A percentile compares a stretch with the other conserved stretches of the same genome.
Evolutionary conservation across 2,113 vertebrate genomes (phyloP).

Genomic region (Labrus mixtus): DNA sequence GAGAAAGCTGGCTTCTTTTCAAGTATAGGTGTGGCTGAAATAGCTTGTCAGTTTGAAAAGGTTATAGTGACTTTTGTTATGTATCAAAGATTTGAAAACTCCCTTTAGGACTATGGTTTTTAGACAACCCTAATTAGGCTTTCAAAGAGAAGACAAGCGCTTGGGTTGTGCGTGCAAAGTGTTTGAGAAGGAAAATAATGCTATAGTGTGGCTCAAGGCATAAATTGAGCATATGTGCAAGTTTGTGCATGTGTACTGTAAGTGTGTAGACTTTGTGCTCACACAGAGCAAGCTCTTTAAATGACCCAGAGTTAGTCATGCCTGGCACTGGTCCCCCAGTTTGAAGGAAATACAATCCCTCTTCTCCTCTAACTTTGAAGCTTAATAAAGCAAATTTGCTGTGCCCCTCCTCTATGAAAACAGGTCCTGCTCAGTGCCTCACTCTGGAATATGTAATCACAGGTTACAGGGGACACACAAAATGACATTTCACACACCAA

Average conservation of each 20-base stretch:
- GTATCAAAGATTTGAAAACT: conserved; percentile 8
- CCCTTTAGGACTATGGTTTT: conserved; percentile 16
- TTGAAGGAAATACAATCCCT: conserved; percentile 64
- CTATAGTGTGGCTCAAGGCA: conserved; percentile 5
- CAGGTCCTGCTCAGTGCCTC: conserved; percentile 53
- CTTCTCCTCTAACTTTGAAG: conserved; percentile 52
- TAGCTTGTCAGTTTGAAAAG: conserved; percentile 63
- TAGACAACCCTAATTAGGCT: conserved; percentile 39
- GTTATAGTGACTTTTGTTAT: conserved; percentile 55
- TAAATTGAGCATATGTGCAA: conserved; percentile 13
- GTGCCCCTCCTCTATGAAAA: conserved; percentile 50
- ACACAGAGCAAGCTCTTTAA: conserved; percentile 42
- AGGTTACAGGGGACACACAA: conserved; percentile 63
- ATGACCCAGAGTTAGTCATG: conserved; percentile 63
- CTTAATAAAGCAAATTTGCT: conserved; percentile 71
- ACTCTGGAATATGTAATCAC: conserved; percentile 46
- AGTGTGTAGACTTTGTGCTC: conserved; percentile 15
- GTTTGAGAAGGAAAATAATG: conserved; percentile 20
- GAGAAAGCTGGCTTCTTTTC: conserved; percentile 20
- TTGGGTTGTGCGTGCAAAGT: conserved; percentile 16
- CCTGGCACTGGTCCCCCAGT: conserved; percentile 62
- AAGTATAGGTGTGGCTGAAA: conserved; percentile 37
- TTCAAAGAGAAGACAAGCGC: conserved; percentile 35
- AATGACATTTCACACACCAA: conserved; percentile 42
- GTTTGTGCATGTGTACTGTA: conserved; percentile 21